Evolutionary conservation across 1,140 invertebrate species (phyloP).

Genomic region (Zaprionus gabonicus): DNA sequence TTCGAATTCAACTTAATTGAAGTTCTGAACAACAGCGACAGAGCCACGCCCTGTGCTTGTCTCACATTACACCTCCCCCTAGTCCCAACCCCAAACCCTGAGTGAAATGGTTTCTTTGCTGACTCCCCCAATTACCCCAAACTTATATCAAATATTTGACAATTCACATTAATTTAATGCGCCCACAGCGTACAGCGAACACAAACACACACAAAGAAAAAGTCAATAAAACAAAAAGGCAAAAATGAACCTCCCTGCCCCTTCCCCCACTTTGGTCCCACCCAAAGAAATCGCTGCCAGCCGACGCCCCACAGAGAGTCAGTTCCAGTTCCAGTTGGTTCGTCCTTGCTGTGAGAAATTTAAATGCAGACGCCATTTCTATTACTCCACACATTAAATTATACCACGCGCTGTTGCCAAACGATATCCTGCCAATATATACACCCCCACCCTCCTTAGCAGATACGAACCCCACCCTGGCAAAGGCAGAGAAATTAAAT

Average conservation of each 20-base stretch:
- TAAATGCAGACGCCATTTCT: conserved; percentile 81
- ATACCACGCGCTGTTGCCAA: conserved; percentile 69
- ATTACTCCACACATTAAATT: conserved; percentile 79
- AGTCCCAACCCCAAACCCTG: too few species aligned
- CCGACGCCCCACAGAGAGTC: conserved; percentile 39
- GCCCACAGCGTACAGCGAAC: conserved; percentile 20
- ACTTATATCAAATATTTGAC: conserved; percentile 41
- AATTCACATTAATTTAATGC: conserved; percentile 58
- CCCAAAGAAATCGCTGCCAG: neutral
- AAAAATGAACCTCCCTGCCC: neutral
- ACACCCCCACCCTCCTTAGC: neutral
- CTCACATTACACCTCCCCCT: conserved; percentile 19
- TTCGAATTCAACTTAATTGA: conserved; percentile 5
- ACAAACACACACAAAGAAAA: neutral
- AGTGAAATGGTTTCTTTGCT: neutral
- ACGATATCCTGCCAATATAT: conserved; percentile 59
- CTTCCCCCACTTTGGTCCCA: too few species aligned
- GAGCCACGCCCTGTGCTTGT: conserved; percentile 32
- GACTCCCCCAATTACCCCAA: neutral
- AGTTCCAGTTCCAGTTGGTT: conserved; percentile 24
- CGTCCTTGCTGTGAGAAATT: conserved; percentile 69
- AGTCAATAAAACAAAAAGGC: conserved; percentile 36
- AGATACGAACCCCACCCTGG: neutral
- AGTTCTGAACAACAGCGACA: neutral
- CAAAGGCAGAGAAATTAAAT: conserved; percentile 42